Conservation (phyloP, 2,113 vertebrate species). For the Neolamprologus cancellatus region DNA sequence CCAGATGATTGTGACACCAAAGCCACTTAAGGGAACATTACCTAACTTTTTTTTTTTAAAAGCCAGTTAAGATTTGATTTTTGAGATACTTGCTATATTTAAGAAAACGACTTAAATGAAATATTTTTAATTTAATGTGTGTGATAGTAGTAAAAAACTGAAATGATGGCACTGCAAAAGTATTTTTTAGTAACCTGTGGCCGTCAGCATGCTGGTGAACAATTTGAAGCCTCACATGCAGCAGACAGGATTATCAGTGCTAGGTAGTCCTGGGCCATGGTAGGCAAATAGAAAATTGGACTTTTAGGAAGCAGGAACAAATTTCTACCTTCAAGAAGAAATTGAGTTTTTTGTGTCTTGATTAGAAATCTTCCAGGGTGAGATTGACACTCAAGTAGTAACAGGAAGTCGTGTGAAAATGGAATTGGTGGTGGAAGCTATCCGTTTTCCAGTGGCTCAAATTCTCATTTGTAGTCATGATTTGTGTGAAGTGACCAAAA, state of each 20-base stretch:
- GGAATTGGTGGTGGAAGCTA: neutral
- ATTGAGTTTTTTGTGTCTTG: neutral
- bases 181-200: neutral
- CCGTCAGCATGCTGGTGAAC: neutral
- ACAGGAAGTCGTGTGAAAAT: neutral
- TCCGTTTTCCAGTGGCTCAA: neutral
- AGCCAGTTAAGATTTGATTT: neutral
- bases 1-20: neutral
- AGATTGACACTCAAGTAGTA: neutral
- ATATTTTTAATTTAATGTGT: neutral
- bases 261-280: neutral
- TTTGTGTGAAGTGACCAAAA: neutral
- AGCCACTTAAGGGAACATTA: neutral
- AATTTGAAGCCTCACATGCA: neutral
- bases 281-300: neutral
- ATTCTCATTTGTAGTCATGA: neutral
- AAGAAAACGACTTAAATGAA: neutral
- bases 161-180: neutral
- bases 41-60: fast-evolving
- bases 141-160: neutral
- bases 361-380: neutral
- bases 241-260: neutral
- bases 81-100: neutral
- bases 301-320: neutral
- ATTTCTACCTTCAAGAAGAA: neutral